Evolutionary conservation across 2,888 invertebrate genomes (phyloP), one percentile per base, ranked within the genome.

Genomic region (Melangyna quadrimaculata): DNA sequence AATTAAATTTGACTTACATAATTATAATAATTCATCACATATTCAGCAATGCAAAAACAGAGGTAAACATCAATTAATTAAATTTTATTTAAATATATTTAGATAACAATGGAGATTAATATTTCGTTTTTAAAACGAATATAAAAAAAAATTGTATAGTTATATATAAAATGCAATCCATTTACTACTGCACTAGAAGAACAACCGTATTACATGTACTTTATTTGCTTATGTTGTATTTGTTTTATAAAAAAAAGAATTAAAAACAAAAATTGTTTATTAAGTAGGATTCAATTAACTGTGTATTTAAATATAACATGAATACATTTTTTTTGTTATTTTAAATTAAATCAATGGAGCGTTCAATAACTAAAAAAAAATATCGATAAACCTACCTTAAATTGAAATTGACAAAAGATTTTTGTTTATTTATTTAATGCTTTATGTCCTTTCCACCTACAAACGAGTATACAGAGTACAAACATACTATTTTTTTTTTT

Each of bases 91-190:
- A 63, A 57, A 59, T 67, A 67, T 67, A 29, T 73, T 71, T 78
- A 63, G 22, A 40, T 45, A 70, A 71, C 48, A 70, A 69, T 63
- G 63, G 65, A 78, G 70, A 79, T 79, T 71, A 75, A 12, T n/a
- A 59, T 67, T 84, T 75, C 75, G 79, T 84, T 84, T 84, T 67
- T 75, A 79, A 79, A 84, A 84, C 79, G 79, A 75, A 45, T 65
- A 71, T 63, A 59, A 80, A 17, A 48, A n/a, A 37, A 69, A 73
- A 63, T 45, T 69, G 69, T 61, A 48, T 75, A 69, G 67, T 69
- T 78, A 70, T 78, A 35, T 14, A 59, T 19, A 22, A 55, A 70
- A 65, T 59, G 37, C 59, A 83, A 82, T 69, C 78, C 43, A 61
- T 77, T 59, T 72, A 78, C 69, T 74, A 73, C 55, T 79, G 79